A percentile compares a stretch with the other conserved stretches of the same genome.
These are phyloP conservation scores for Phylloscopus collybita DNA, from an alignment of 2,797 vertebrate genomes.

Conservation along the genomic window DNA sequence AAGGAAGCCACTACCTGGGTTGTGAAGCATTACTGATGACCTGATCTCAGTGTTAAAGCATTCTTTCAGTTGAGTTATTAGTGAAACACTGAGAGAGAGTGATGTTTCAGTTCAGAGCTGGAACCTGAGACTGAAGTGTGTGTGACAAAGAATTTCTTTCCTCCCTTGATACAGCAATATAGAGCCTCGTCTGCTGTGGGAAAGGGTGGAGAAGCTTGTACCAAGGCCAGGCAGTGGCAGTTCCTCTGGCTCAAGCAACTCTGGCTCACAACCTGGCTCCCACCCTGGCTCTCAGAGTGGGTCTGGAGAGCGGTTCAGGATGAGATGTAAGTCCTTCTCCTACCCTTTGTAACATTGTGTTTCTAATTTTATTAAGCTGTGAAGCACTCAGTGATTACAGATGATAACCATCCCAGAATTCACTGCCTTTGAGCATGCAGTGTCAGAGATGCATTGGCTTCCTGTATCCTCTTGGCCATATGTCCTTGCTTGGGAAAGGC, in stretches of 20 bases:
- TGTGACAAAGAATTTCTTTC: background rate
- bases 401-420: background rate
- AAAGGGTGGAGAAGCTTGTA: conserved; percentile 92
- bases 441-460: background rate
- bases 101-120: background rate
- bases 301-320: conserved; percentile 90
- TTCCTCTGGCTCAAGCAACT: conserved; percentile 94
- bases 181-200: conserved; percentile 93
- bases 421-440: background rate
- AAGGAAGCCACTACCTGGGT: background rate
- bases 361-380: background rate
- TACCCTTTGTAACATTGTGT: rapidly evolving
- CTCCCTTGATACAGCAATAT: conserved; percentile 77
- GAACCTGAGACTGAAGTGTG: background rate
- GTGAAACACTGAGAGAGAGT: background rate
- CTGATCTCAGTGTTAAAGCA: background rate
- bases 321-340: conserved; percentile 85
- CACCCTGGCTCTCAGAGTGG: conserved; percentile 89
- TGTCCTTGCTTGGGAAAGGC: background rate
- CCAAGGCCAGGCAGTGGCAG: conserved; percentile 89
- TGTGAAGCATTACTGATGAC: background rate
- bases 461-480: background rate
- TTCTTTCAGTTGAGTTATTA: background rate
- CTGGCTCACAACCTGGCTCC: conserved; percentile 89
- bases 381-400: background rate